A percentile compares a stretch with the other conserved stretches of the same genome.
These are phyloP conservation scores for Drosophila ironensis DNA, from an alignment of 1,140 invertebrate species.

Conservation along the genomic window DNA sequence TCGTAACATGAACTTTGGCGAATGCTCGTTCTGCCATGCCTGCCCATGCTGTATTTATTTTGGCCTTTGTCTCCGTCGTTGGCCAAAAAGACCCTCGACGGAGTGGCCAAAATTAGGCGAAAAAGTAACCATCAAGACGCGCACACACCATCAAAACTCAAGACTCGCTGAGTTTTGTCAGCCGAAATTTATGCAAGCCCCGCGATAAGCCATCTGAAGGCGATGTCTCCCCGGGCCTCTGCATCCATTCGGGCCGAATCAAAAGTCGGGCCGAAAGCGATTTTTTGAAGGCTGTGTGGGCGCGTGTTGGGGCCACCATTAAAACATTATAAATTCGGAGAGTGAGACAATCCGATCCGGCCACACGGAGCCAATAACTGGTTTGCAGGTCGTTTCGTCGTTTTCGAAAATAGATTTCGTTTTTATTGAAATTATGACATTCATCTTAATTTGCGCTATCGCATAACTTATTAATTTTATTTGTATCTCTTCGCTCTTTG, in stretches of 20 bases:
- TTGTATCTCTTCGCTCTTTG: conserved; percentile 33
- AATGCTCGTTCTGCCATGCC: conserved; percentile 27
- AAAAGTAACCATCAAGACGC: conserved; percentile 7
- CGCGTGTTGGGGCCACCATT: conserved; percentile 44
- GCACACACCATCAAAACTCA: conserved; percentile 34
- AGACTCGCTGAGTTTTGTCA: too few species aligned
- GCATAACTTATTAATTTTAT: conserved; percentile 72
- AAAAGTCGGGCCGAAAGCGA: conserved; percentile 7
- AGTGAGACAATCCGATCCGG: conserved; percentile 20
- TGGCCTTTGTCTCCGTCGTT: conserved; percentile 39
- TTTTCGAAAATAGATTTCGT: conserved; percentile 68
- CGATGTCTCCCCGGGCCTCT: conserved; percentile 11
- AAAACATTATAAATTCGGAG: conserved; percentile 8
- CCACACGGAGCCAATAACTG: conserved; percentile 16
- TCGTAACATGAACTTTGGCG: conserved; percentile 59
- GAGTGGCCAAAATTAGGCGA: conserved; percentile 27
- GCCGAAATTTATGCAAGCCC: conserved; percentile 63
- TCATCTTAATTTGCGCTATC: conserved; percentile 75
- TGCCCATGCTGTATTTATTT: conserved; percentile 62
- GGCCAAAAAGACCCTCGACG: conserved; percentile 39
- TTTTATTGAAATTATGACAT: conserved; percentile 80
- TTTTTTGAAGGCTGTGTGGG: conserved; percentile 30
- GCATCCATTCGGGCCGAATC: background rate
- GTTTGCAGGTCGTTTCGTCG: conserved; percentile 22
- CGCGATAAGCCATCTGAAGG: conserved; percentile 60